Evolutionary conservation across 1,140 invertebrate species (phyloP).

Genomic region (Odontomachus brunneus): DNA sequence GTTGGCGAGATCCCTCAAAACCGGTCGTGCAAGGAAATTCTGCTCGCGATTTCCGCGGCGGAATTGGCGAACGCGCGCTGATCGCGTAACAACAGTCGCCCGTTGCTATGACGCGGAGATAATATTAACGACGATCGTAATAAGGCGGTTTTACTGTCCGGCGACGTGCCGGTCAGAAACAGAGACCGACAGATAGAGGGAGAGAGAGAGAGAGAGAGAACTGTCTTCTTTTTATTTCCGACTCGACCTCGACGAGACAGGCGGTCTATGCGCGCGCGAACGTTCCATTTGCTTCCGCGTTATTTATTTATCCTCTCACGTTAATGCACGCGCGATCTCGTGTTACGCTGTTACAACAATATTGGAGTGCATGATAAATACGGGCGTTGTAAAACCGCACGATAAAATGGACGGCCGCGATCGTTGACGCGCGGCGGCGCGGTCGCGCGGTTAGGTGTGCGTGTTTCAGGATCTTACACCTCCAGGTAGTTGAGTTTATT

Average conservation of each 20-base stretch:
- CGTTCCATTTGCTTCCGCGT: constrained; percentile 47
- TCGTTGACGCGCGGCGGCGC: neutral
- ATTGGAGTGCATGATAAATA: constrained; percentile 61
- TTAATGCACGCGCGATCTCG: constrained; percentile 58
- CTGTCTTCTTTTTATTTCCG: neutral
- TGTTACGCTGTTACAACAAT: constrained; percentile 55
- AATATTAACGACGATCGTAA: constrained; percentile 57
- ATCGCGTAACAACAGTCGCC: constrained; percentile 33
- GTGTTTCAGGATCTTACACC: constrained; percentile 49
- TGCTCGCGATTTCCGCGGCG: constrained; percentile 23
- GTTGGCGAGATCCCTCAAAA: constrained; percentile 13
- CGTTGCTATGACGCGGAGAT: constrained; percentile 54
- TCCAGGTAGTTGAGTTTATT: constrained; percentile 51
- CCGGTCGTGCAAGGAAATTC: constrained; percentile 12
- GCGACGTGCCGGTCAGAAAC: constrained; percentile 37
- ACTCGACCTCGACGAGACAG: neutral
- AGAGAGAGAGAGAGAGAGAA: neutral
- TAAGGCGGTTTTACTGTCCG: constrained; percentile 63
- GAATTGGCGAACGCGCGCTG: constrained; percentile 25
- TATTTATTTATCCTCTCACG: constrained; percentile 59
- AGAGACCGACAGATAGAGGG: no score
- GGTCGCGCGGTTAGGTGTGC: no score
- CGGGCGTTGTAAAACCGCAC: constrained; percentile 42
- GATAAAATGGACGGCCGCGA: constrained; percentile 43
- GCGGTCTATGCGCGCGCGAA: constrained; percentile 42